A percentile compares a stretch with the other conserved stretches of the same genome.
These are phyloP conservation scores for Diarsia dahlii DNA, from an alignment of 2,888 invertebrate genomes.

Conservation along the genomic window DNA sequence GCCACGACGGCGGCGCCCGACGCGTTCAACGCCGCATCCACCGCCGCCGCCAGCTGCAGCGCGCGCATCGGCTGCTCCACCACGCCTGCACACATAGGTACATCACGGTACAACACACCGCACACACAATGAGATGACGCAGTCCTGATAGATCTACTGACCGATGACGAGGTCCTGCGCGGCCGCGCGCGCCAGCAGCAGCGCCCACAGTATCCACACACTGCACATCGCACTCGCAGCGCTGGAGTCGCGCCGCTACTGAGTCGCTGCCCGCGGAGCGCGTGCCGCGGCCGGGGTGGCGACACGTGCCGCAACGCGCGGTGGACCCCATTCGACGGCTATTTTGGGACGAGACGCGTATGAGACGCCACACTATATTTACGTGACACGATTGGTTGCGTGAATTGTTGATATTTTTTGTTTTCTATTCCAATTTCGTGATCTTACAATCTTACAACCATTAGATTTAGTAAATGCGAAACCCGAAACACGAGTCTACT, in stretches of 20 bases:
- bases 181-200: constrained; percentile 28
- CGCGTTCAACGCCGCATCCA: constrained; percentile 67
- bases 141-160: constrained; percentile 42
- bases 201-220: constrained; percentile 26
- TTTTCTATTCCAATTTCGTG: background rate
- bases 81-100: constrained; percentile 69
- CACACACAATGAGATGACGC: background rate
- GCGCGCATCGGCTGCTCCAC: constrained; percentile 72
- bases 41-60: constrained; percentile 72
- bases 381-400: background rate
- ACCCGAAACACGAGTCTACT: too few species aligned
- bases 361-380: constrained; percentile 30
- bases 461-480: too few species aligned
- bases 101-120: too few species aligned
- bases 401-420: constrained; percentile 5
- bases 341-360: constrained; percentile 43
- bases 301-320: background rate
- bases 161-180: constrained; percentile 63
- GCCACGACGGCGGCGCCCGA: constrained; percentile 51
- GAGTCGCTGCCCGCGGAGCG: constrained; percentile 13
- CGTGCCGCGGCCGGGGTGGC: too few species aligned
- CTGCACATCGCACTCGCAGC: constrained; percentile 1
- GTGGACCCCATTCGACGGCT: constrained; percentile 45
- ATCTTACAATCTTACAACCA: background rate
- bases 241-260: constrained; percentile 32